A percentile compares a stretch with the other conserved stretches of the same genome.
Evolutionary conservation across 1,140 invertebrate genomes (phyloP).

Genomic region (Zaprionus ghesquierei): DNA sequence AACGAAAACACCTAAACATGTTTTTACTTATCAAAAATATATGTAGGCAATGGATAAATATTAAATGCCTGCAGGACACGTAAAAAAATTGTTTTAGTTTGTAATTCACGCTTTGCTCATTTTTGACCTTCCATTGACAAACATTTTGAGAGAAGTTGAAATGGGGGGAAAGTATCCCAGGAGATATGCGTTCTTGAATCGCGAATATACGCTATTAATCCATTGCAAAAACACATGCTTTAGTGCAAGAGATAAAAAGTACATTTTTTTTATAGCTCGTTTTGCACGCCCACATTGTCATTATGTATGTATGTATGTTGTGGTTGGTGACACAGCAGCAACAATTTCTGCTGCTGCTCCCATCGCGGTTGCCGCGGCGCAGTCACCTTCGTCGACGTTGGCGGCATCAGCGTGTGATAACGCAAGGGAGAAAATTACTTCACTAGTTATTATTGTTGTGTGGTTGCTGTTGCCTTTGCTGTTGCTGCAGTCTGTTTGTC

Average conservation of each 20-base stretch:
- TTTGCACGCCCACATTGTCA: background rate
- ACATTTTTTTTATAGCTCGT: no score
- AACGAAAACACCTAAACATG: background rate
- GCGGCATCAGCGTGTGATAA: constrained; percentile 56
- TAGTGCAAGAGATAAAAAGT: no score
- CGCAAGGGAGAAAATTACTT: constrained; percentile 42
- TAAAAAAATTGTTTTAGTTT: constrained; percentile 47
- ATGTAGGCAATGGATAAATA: no score
- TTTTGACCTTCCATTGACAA: constrained; percentile 77
- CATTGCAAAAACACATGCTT: no score
- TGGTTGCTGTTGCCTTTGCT: constrained; percentile 30
- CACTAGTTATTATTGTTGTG: constrained; percentile 42
- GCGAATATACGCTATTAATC: no score
- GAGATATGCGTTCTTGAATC: background rate
- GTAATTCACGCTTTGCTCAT: constrained; percentile 73
- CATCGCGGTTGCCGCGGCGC: constrained; percentile 20
- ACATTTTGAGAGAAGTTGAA: constrained; percentile 50
- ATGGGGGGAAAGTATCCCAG: background rate
- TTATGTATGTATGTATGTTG: background rate
- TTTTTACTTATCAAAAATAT: background rate
- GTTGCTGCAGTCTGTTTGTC: constrained; percentile 41
- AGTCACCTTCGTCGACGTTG: no score
- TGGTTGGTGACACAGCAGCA: constrained; percentile 27
- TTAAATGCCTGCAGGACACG: no score
- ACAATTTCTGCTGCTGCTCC: constrained; percentile 12